Evolutionary conservation across 2,797 vertebrate species (phyloP), one percentile per base, ranked within the genome.

Genomic region (Darevskia nairensis): DNA sequence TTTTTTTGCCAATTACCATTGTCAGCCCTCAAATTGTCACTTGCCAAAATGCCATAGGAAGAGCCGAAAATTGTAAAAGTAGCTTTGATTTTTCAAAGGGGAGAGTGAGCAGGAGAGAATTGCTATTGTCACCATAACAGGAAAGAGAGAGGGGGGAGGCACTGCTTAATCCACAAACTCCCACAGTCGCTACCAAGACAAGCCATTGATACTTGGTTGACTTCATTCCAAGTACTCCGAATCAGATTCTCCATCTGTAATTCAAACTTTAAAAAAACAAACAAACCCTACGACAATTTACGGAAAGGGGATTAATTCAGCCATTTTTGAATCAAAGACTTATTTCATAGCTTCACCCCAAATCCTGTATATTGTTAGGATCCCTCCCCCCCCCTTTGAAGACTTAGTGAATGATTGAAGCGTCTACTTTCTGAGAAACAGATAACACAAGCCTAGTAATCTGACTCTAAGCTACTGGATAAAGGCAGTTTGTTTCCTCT

Each of bases 401-500:
- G 97, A 97, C 96, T 96, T 92, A 96, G 95, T 95, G 97, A 98
- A 97, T 97, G 98, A 97, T 95, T 95, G 98, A 98, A 98, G 97
- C 97, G 96, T 97, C 98, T 97, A 97, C 97, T 98, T 98, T 98
- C 97, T 97, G 97, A 96, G 98, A 96, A 98, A 98, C 97, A 99
- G 99, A 99, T 98, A 99, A 99, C 97, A 98, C 98, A 97, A 97
- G 98, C 97, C 98, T 92, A 96, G 99, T 99, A 99, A 99, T 98
- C 98, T 97, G 98, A 99, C 98, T 99, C 99, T 98, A 98, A 99
- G 98, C 98, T 98, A 95, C 81, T 96, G 99, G 98, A 99, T 99
- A 99, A 99, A 99, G 98, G 98, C 98, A 99, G 98, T 99, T 99
- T 99, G 98, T 99, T 98, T 99, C 98, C 98, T 99, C 98, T 98